A percentile compares a stretch with the other conserved stretches of the same genome.
These are phyloP conservation scores for Drosophila kurseongensis DNA, from an alignment of 1,140 invertebrate species.

Conservation along the genomic window DNA sequence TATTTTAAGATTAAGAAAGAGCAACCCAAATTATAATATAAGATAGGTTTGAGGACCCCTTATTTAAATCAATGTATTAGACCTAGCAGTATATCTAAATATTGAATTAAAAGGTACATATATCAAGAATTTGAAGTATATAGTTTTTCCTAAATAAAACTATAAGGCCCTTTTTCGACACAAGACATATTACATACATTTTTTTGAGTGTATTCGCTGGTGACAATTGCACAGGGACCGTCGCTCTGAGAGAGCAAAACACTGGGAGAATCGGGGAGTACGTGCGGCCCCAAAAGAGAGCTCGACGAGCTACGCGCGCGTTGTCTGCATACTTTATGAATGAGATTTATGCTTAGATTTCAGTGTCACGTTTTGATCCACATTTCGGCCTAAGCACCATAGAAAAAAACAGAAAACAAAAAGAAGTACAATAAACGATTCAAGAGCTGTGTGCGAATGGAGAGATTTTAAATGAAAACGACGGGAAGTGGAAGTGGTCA, in stretches of 20 bases:
- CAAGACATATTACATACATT: neutral
- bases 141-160: too few species aligned
- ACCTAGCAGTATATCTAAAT: too few species aligned
- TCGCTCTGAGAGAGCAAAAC: neutral
- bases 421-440: conserved; percentile 11
- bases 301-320: conserved; percentile 11
- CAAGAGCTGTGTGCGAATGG: conserved; percentile 5
- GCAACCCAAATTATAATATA: too few species aligned
- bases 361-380: conserved; percentile 81
- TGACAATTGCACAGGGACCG: conserved; percentile 29
- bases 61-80: too few species aligned
- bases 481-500: conserved; percentile 47
- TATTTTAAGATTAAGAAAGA: too few species aligned
- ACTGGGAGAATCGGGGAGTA: conserved; percentile 3
- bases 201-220: neutral
- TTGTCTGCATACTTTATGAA: conserved; percentile 72
- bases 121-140: too few species aligned
- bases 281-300: conserved; percentile 5
- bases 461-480: conserved; percentile 8
- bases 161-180: neutral
- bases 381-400: conserved; percentile 48
- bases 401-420: conserved; percentile 7
- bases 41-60: too few species aligned
- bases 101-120: too few species aligned
- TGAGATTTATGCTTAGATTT: conserved; percentile 79